phyloP scores from a whole-genome alignment of 2,888 invertebrate genomes.

The Diabrotica balteata region DNA sequence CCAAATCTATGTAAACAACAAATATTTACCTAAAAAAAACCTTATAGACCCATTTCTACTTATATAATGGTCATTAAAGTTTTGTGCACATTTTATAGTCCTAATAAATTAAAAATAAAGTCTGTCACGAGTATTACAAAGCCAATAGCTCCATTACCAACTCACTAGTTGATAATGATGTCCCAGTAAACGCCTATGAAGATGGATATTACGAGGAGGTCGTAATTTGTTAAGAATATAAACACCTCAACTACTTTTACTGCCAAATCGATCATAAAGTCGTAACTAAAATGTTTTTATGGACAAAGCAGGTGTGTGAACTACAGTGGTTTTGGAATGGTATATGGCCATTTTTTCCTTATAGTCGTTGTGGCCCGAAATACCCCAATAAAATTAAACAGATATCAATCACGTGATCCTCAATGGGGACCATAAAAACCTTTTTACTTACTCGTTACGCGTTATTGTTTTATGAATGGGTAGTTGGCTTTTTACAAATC shows the following conservation, averaged over 20 bases:
- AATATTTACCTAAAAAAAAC: no score
- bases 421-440: constrained; percentile 20
- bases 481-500: constrained; percentile 28
- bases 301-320: constrained; percentile 51
- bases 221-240: constrained; percentile 59
- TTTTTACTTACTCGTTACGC: constrained; percentile 31
- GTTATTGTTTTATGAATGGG: constrained; percentile 28
- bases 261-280: constrained; percentile 59
- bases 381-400: constrained; percentile 29
- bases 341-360: constrained; percentile 37
- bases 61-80: not conserved
- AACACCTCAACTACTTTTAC: constrained; percentile 58
- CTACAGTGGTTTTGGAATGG: constrained; percentile 56
- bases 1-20: no score
- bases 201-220: constrained; percentile 45
- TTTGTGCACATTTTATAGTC: not conserved
- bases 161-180: not conserved
- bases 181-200: constrained; percentile 7
- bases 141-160: no score
- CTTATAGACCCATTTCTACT: no score
- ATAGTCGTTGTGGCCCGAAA: constrained; percentile 26
- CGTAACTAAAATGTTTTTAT: constrained; percentile 56
- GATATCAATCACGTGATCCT: constrained; percentile 29
- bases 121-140: not conserved
- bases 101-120: not conserved